Evolutionary conservation across 2,888 invertebrate species (phyloP), one percentile per base, ranked within the genome.

Genomic region (Eilema caniola): DNA sequence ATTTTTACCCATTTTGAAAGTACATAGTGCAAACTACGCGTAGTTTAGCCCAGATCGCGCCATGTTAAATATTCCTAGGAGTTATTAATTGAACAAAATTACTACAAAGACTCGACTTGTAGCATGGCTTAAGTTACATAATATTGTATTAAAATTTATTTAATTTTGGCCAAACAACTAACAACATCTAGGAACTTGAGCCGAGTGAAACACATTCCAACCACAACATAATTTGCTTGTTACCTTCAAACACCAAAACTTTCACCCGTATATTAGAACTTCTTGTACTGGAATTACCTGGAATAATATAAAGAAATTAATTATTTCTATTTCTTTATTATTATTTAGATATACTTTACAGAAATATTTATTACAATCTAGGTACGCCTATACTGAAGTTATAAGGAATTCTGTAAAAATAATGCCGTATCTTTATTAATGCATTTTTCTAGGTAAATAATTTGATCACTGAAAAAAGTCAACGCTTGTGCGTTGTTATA

Each of bases 211-310:
- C 65, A 71, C 62, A 71, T 59, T 72, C 47, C 41, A 60, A 69
- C 69, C 68, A 77, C 74, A 70, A 69, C 61, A 77, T 80, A 82
- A 80, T 76, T 74, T 73, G 70, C 77, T 72, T 63, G 71, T 79
- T 77, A 79, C 80, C 75, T 79, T 77, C 66, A 62, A 77, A 77
- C 65, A 71, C 68, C 72, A 67, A 74, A 80, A 80, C 70, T 80
- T 81, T 66, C 61, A 62, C n/a, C n/a, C 62, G 72, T 62, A 60
- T 70, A 71, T 71, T 71, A 75, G 73, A 78, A 78, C 59, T 59
- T 73, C 69, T 78, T 70, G 67, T 8, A 31, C 56, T 66, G 81
- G 59, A 66, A 72, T 69, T 80, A 81, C 83, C 83, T 83, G 80
- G 2, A 61, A 83, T 60, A 24, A 76, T 31, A 74, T 71, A 73